Conservation (phyloP, 2,113 vertebrate genomes). For the Heloderma charlesbogerti region DNA sequence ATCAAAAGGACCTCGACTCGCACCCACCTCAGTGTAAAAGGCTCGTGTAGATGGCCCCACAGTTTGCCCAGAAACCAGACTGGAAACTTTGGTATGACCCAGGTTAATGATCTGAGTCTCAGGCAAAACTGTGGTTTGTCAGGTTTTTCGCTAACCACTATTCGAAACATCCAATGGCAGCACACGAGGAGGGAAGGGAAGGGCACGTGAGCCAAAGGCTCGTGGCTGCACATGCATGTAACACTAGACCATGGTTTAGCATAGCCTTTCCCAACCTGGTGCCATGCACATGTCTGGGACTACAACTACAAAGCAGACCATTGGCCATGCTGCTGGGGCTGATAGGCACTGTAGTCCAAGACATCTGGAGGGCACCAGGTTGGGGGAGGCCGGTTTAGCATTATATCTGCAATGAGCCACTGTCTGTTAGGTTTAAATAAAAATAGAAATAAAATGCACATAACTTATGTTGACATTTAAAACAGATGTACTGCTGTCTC, state of each 20-base stretch:
- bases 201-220: neutral
- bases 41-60: too few relatives aligned
- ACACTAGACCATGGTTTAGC: neutral
- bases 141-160: neutral
- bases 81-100: neutral
- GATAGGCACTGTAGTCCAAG: too few relatives aligned
- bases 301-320: too few relatives aligned
- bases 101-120: neutral
- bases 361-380: too few relatives aligned
- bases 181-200: neutral
- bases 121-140: neutral
- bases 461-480: neutral
- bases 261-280: too few relatives aligned
- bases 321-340: too few relatives aligned
- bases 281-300: too few relatives aligned
- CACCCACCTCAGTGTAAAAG: too few relatives aligned
- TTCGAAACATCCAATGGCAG: neutral
- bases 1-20: too few relatives aligned
- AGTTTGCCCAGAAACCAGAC: neutral
- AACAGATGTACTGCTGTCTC: neutral
- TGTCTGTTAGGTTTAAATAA: neutral
- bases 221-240: neutral
- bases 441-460: neutral
- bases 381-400: neutral
- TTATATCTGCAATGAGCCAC: neutral